phyloP scores from a whole-genome alignment of 2,797 vertebrate genomes.

The Amblyraja radiata region DNA sequence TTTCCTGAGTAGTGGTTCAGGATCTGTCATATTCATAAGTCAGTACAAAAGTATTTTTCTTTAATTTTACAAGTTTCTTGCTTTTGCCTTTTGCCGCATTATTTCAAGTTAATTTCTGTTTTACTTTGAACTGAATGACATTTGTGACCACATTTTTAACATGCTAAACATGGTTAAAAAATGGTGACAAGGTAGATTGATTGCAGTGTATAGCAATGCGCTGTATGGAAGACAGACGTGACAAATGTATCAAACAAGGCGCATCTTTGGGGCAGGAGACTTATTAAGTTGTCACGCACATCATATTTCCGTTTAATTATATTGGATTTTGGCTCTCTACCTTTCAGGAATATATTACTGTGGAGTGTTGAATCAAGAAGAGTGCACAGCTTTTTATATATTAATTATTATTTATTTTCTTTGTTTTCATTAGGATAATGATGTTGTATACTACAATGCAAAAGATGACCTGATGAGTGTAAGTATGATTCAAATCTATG shows the following conservation, averaged over 20 bases:
- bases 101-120: background rate
- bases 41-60: background rate
- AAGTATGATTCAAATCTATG: slow-evolving; percentile 44
- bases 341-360: background rate
- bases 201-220: background rate
- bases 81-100: background rate
- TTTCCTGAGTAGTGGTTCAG: background rate
- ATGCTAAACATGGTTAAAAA: background rate
- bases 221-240: background rate
- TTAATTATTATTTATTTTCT: slow-evolving; percentile 41
- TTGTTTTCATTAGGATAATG: slow-evolving; percentile 65
- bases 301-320: background rate
- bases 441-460: slow-evolving; percentile 86
- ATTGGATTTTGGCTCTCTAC: background rate
- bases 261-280: background rate
- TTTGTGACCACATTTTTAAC: background rate
- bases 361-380: background rate
- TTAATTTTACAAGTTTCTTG: background rate
- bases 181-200: background rate
- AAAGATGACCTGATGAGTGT: slow-evolving; percentile 75
- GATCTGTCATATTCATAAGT: background rate
- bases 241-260: no score
- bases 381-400: background rate
- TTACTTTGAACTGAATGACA: background rate
- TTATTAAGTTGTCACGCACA: background rate